Percentiles rank a stretch among this genome's conserved stretches.
phyloP scores from a whole-genome alignment of 2,113 vertebrate genomes.

The Willisornis vidua region DNA sequence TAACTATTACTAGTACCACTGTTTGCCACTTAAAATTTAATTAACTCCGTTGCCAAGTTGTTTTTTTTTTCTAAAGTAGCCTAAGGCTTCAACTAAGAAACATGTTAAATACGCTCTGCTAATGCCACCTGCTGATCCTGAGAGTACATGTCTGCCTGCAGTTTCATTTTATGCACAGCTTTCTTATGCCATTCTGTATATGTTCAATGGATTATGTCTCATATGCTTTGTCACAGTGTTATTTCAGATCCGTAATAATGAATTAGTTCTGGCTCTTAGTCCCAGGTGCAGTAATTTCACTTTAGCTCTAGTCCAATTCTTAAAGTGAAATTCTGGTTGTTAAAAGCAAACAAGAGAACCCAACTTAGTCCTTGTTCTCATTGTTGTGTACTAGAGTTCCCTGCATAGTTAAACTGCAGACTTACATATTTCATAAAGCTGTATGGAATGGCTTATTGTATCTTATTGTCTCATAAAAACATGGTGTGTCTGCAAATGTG shows the following conservation, averaged over 20 bases:
- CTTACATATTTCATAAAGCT: background rate
- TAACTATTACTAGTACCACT: slow-evolving; percentile 1
- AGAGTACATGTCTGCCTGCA: background rate
- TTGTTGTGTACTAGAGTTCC: background rate
- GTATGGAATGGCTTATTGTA: background rate
- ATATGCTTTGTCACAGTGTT: background rate
- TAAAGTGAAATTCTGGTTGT: background rate
- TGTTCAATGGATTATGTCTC: background rate
- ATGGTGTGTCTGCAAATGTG: background rate
- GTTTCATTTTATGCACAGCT: background rate
- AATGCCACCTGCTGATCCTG: slow-evolving; percentile 59
- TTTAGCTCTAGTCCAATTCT: background rate
- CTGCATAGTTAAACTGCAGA: background rate
- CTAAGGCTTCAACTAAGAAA: slow-evolving; percentile 17
- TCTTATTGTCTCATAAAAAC: background rate
- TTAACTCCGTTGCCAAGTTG: slow-evolving; percentile 1
- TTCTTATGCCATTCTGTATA: background rate
- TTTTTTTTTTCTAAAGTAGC: background rate
- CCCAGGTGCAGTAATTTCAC: background rate
- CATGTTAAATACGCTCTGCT: slow-evolving; percentile 9
- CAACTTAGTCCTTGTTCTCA: background rate
- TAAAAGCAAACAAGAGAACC: background rate
- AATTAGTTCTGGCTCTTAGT: background rate
- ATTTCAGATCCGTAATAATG: background rate
- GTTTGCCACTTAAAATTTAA: slow-evolving; percentile 55